phyloP scores from a whole-genome alignment of 2,797 vertebrate species.

The Hydrocynus forskahlii region DNA sequence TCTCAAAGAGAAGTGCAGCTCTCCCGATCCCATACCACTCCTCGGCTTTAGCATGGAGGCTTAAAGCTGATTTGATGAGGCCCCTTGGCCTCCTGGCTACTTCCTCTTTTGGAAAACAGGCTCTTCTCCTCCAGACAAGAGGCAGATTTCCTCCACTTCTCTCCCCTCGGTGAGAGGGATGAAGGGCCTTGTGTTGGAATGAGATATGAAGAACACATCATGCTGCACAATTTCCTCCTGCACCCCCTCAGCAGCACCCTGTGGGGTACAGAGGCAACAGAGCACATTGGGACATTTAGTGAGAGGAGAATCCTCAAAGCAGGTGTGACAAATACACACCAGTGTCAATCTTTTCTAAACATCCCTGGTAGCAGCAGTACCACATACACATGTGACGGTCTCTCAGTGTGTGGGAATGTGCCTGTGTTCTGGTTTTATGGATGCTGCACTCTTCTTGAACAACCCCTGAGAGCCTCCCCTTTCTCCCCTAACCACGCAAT shows the following conservation, averaged over 20 bases:
- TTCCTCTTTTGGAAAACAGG: constrained; percentile 49
- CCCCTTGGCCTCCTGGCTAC: constrained; percentile 56
- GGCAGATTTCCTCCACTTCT: constrained; percentile 74
- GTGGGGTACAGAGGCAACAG: constrained; percentile 47
- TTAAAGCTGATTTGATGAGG: constrained; percentile 70
- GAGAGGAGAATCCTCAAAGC: constrained; percentile 29
- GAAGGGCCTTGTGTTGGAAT: constrained; percentile 74
- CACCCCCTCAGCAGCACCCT: constrained; percentile 53
- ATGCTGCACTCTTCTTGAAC: constrained; percentile 34
- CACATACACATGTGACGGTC: neutral
- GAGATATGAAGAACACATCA: constrained; percentile 73
- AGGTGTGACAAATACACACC: neutral
- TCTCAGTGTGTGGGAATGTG: neutral
- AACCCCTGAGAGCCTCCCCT: constrained; percentile 6
- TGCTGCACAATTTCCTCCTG: constrained; percentile 74
- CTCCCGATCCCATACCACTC: constrained; percentile 52
- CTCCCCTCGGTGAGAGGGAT: constrained; percentile 60
- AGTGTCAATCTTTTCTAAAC: constrained; percentile 35
- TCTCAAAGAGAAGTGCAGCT: constrained; percentile 52
- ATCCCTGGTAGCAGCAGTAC: neutral
- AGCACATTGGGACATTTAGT: constrained; percentile 46
- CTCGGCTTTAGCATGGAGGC: constrained; percentile 72
- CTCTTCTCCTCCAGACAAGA: constrained; percentile 70
- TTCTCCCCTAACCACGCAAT: constrained; percentile 22
- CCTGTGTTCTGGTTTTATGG: constrained; percentile 14